These are phyloP conservation scores for Echinometra lucunter DNA, from an alignment of 53 echinoderm and acorn worm genomes.

Conservation along the genomic window DNA sequence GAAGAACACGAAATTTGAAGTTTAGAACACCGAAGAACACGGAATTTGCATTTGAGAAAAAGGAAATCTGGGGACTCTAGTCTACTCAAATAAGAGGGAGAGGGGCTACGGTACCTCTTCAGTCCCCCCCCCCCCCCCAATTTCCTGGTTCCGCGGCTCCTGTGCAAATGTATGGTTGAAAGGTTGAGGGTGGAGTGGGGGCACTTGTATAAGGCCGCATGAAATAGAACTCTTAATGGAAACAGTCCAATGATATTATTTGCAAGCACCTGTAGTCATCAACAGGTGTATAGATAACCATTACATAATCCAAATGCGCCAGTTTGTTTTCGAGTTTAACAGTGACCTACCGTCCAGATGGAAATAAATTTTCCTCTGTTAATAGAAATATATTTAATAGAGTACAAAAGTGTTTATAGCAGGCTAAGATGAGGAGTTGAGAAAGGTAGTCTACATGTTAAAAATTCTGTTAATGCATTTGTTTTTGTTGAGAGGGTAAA, in stretches of 20 bases:
- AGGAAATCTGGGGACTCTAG: too few species aligned
- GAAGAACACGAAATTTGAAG: too few species aligned
- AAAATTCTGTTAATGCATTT: too few species aligned
- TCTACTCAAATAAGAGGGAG: too few species aligned
- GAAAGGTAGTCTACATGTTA: too few species aligned
- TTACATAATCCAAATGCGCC: not conserved
- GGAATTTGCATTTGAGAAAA: too few species aligned
- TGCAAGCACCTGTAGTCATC: not conserved
- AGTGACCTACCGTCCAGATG: not conserved
- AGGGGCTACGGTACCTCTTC: too few species aligned
- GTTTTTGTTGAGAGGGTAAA: too few species aligned
- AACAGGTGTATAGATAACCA: not conserved
- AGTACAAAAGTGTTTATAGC: too few species aligned
- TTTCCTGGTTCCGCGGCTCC: not conserved
- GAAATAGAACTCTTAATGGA: not conserved
- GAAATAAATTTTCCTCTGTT: not conserved
- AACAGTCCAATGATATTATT: not conserved
- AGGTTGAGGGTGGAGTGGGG: not conserved
- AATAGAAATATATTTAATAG: too few species aligned
- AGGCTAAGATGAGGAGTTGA: not conserved
- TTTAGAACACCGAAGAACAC: too few species aligned
- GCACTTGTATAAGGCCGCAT: not conserved
- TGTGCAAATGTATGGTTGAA: not conserved
- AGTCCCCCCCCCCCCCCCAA: not conserved
- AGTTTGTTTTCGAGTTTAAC: not conserved